Evolutionary conservation across 2,797 vertebrate species (phyloP).

Genomic region (Petrocephalus sullivani): DNA sequence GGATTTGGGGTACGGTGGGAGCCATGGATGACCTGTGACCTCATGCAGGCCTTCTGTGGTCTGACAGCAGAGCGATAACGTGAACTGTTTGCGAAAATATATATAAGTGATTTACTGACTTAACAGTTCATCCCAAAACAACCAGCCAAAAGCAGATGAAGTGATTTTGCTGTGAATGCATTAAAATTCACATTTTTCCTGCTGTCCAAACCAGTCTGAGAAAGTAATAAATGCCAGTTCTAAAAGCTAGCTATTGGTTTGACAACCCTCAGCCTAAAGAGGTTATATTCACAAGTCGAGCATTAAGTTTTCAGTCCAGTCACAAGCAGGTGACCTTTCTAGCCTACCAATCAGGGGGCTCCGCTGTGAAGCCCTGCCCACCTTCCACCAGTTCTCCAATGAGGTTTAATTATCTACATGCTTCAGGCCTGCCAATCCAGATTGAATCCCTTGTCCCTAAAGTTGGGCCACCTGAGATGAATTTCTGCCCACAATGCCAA

Average conservation of each 20-base stretch:
- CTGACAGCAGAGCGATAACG: neutral
- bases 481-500: neutral
- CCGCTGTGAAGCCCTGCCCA: neutral
- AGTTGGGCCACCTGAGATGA: neutral
- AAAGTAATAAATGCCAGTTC: neutral
- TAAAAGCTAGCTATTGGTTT: neutral
- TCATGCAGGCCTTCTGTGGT: neutral
- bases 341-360: neutral
- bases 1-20: neutral
- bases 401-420: slow-evolving; percentile 8
- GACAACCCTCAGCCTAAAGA: neutral
- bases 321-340: neutral
- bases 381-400: slow-evolving; percentile 11
- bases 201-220: neutral
- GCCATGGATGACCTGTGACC: neutral
- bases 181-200: neutral
- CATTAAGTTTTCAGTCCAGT: slow-evolving; percentile 12
- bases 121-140: neutral
- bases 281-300: slow-evolving; percentile 18
- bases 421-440: neutral
- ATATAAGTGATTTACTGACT: neutral
- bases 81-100: neutral
- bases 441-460: neutral
- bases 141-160: neutral
- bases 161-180: neutral